Base-by-base conservation (phyloP, 2,797 vertebrate genomes). In the Microctenopoma steveboyesi region DNA sequence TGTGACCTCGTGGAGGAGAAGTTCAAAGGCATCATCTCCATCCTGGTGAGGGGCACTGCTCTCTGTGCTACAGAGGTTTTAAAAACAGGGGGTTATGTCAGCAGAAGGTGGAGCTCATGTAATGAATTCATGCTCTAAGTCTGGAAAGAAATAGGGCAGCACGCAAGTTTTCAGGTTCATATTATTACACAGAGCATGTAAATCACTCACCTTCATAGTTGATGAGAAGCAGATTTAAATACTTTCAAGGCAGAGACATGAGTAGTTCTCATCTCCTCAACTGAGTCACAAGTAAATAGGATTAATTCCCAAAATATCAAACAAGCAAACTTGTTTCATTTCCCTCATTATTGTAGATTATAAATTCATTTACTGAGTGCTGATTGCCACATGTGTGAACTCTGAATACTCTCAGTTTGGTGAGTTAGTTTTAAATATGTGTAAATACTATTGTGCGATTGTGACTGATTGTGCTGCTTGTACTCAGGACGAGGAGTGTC, bases 1-100 rank as follows among this genome's bases (percentile, higher is more conserved):
- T 99, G 97, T 74, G 98, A 99, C 81, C 92, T 99, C 81, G 98
- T 99, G 78, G 98, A 99, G 83, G 96, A 98, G 92, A 99, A 99
- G 89, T 98, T 97, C 87, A 99, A 98, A 93, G 98, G 98, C 89
- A 98, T 99, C 81, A 97, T 99, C 90, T 97, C 98, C 49, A 96
- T 99, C 73, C 85, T 99, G 95, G 98, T 99, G 88, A 90, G 89
- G 48, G 53, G 16, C 35, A 16, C 22, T 8, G 50, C 2, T 9
- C 18, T 27, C 11, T 28, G 9, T n/a, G 35, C 50, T 48, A 0
- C 50, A 18, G 12, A 48, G 11, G 18, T 49, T 47, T 15, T 48
- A 0, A 35, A 16, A 51, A 10, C 5, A 22, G 3, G 4, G 8
- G 28, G 52, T 37, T 12, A 14, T 22, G 35, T 43, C 40, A 15